Percentiles rank a stretch among this genome's conserved stretches.
Evolutionary conservation across 2,888 invertebrate genomes (phyloP).

Genomic region (Diarsia dahlii): DNA sequence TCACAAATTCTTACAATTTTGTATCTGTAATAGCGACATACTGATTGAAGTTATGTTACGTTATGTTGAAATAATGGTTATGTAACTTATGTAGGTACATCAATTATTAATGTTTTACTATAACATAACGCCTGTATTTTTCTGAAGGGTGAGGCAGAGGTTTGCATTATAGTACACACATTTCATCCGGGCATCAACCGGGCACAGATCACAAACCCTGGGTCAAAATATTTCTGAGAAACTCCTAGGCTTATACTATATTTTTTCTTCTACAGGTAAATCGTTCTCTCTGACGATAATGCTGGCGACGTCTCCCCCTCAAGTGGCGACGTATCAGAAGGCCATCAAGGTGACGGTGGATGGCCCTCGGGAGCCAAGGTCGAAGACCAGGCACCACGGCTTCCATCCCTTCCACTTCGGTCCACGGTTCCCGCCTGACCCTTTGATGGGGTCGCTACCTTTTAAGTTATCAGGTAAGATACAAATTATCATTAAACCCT

Average conservation of each 20-base stretch:
- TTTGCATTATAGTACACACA: background rate
- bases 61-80: too few species aligned
- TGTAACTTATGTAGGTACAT: too few species aligned
- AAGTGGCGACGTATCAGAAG: slow-evolving; percentile 98
- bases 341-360: slow-evolving; percentile 99
- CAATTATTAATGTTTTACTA: too few species aligned
- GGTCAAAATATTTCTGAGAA: background rate
- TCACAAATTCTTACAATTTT: background rate
- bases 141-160: background rate
- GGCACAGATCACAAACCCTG: too few species aligned
- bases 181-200: background rate
- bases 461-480: slow-evolving; percentile 97
- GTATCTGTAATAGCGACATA: too few species aligned
- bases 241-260: background rate
- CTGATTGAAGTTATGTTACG: background rate
- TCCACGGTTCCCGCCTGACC: slow-evolving; percentile 95
- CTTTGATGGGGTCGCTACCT: slow-evolving; percentile 94
- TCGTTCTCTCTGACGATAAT: slow-evolving; percentile 99
- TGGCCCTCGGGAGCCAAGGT: slow-evolving; percentile 99
- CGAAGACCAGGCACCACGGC: slow-evolving; percentile 97
- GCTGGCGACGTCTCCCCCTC: slow-evolving; percentile 97
- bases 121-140: background rate
- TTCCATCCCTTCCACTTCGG: slow-evolving; percentile 98
- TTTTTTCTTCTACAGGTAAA: slow-evolving; percentile 93
- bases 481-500: too few species aligned